phyloP scores from a whole-genome alignment of 2,888 invertebrate genomes.

The Morinoia aosen region DNA sequence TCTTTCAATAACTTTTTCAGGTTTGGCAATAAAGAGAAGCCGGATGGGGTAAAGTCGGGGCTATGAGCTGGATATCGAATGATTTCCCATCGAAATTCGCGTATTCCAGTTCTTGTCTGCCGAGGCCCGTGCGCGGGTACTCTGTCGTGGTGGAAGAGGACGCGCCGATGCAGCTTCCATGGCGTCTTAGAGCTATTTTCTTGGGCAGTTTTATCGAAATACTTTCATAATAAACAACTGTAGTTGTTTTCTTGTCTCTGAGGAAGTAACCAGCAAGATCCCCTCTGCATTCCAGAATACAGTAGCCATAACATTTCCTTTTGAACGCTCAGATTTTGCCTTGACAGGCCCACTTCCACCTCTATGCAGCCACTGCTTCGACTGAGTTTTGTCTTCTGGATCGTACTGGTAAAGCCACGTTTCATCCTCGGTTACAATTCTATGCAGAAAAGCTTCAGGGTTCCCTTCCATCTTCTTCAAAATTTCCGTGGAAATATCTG shows the following conservation, averaged over 20 bases:
- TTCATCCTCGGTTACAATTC: not conserved
- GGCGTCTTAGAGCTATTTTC: not conserved
- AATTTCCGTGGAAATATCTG: not conserved
- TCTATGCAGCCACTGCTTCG: not conserved
- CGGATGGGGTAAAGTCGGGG: not conserved
- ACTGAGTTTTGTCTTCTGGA: not conserved
- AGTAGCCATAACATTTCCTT: not conserved
- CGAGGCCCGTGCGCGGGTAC: not conserved
- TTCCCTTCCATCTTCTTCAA: not conserved
- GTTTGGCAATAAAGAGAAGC: not conserved
- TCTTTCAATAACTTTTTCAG: constrained; percentile 31
- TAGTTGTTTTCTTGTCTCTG: not conserved
- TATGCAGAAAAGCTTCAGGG: not conserved
- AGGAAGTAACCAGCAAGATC: not conserved
- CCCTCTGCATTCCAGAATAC: not conserved
- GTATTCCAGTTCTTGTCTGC: not conserved
- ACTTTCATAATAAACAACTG: not conserved
- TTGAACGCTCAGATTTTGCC: not conserved
- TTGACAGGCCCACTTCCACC: not conserved
- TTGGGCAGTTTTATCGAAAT: not conserved
- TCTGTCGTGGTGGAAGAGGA: not conserved
- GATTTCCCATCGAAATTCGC: not conserved
- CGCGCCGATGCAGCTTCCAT: not conserved
- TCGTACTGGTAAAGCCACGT: not conserved
- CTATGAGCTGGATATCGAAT: not conserved